Conservation (phyloP, 2,797 vertebrate genomes). For the Epinephelus awoara region DNA sequence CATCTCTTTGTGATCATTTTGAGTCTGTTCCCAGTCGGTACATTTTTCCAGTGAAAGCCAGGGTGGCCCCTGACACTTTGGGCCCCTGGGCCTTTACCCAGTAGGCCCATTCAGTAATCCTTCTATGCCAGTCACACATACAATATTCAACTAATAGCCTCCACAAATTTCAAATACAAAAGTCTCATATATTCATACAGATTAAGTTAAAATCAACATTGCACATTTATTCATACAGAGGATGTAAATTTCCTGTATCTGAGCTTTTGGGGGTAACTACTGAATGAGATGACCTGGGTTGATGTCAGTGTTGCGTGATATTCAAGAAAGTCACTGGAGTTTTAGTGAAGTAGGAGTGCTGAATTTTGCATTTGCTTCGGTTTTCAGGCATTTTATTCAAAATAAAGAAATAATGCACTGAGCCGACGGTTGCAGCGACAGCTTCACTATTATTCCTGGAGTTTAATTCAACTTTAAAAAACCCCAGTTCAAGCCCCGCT, state of each 20-base stretch:
- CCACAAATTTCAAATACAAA: not conserved
- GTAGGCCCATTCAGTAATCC: too few relatives aligned
- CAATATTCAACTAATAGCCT: not conserved
- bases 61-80: too few relatives aligned
- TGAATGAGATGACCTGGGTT: not conserved
- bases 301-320: conserved; percentile 24
- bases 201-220: not conserved
- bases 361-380: conserved; percentile 21
- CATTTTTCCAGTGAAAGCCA: too few relatives aligned
- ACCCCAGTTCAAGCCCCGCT: conserved; percentile 21
- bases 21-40: too few relatives aligned
- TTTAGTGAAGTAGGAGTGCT: not conserved
- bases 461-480: conserved; percentile 42
- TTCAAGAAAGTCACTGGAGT: not conserved
- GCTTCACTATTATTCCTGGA: conserved; percentile 27
- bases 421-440: not conserved
- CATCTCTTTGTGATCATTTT: too few relatives aligned
- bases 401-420: conserved; percentile 12
- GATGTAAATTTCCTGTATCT: not conserved
- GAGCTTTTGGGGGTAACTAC: not conserved
- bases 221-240: not conserved
- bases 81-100: too few relatives aligned
- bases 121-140: not conserved
- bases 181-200: not conserved
- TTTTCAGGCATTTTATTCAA: conserved; percentile 21